Conservation (phyloP, 2,888 invertebrate genomes). For the Nomada flava region DNA sequence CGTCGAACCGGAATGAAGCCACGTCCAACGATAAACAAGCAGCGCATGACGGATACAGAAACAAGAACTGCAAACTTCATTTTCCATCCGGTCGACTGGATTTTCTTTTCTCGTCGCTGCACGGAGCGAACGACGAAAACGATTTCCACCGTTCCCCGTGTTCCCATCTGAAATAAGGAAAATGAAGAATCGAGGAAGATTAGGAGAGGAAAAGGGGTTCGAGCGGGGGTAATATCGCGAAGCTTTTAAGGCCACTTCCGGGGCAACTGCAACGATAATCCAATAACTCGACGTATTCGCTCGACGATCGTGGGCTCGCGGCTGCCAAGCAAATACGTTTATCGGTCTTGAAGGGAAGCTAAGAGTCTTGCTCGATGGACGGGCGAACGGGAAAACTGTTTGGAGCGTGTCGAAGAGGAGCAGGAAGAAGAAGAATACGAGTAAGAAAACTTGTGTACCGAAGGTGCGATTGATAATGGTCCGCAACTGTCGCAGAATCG, state of each 20-base stretch:
- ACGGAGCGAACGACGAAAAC: not conserved
- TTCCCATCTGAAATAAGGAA: not conserved
- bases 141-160: not conserved
- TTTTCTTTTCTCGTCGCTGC: not conserved
- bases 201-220: not conserved
- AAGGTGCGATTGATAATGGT: slow-evolving; percentile 46
- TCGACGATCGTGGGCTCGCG: slow-evolving; percentile 44
- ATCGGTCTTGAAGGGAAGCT: slow-evolving; percentile 60
- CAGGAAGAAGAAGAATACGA: slow-evolving; percentile 19
- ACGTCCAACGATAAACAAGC: not conserved
- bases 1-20: too few relatives aligned
- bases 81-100: not conserved
- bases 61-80: slow-evolving; percentile 1
- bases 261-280: slow-evolving; percentile 49
- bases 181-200: not conserved
- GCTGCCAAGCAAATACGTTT: slow-evolving; percentile 63
- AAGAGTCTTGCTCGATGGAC: slow-evolving; percentile 1
- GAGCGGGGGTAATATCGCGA: slow-evolving; percentile 11
- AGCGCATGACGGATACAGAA: not conserved
- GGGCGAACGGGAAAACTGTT: slow-evolving; percentile 7
- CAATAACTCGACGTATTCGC: slow-evolving; percentile 53
- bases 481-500: not conserved
- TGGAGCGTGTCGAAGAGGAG: not conserved
- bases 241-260: slow-evolving; percentile 52
- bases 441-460: slow-evolving; percentile 6